Base-by-base conservation (phyloP, 2,113 vertebrate species). In the Erinaceus europaeus region DNA sequence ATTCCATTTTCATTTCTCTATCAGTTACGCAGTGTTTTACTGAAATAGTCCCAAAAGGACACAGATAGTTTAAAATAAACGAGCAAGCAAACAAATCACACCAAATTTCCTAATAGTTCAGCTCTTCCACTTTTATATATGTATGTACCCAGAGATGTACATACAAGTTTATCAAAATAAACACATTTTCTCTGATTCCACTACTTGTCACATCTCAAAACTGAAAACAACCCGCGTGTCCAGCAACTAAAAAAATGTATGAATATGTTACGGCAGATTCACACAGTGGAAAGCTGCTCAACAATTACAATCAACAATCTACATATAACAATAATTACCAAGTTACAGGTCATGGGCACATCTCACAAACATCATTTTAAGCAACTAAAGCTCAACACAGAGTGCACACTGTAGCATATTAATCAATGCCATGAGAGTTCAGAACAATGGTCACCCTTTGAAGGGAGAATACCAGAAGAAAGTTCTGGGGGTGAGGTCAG, bases 21-120 rank as follows among this genome's bases (percentile, higher is more conserved):
- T 44, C 25, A 25, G 15, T 34, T 89, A 89, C 46, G 80, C 40
- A 93, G 0, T 52, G 88, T 52, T n/a, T 8, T 67, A 86, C 29
- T 8, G 12, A 80, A 84, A 14, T 4, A 79, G 71, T 89, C 50
- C 52, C 32, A 89, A 12, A 32, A 86, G 10, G 44, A 80, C 20
- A 90, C 1, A 86, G 44, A 7, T 34, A 84, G 15, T 85, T 85
- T 40, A 84, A 85, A 91, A 62, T 61, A 86, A 72, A 53, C 6
- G 81, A 34, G 52, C 44, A 73, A 82, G 5, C 25, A 52, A 80
- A n/a, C 42, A 62, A 76, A 40, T 0, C 38, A n/a, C n/a, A n/a
- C n/a, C n/a, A 86, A 50, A 72, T 36, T 55, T 14, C 36, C 21
- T 40, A 73, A 79, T 5, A 42, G 48, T 20, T 27, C 27, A 69